Evolutionary conservation across 2,113 vertebrate species (phyloP).

Genomic region (Tricholaema leucomelas): DNA sequence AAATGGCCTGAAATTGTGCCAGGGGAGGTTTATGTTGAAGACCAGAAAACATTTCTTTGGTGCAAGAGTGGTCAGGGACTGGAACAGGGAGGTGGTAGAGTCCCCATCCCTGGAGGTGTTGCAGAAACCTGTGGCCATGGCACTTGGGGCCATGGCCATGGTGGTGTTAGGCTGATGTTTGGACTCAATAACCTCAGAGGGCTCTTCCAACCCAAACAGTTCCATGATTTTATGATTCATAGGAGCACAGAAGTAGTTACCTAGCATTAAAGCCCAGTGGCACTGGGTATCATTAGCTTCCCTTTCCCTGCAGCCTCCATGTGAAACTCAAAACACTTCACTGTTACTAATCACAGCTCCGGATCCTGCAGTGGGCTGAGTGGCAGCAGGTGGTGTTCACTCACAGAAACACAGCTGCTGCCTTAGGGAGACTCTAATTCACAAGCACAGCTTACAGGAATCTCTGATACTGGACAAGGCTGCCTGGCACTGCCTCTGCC

Average conservation of each 20-base stretch:
- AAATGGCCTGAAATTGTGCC: too few species aligned
- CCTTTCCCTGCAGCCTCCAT: neutral
- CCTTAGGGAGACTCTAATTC: neutral
- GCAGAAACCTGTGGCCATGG: too few species aligned
- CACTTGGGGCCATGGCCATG: too few species aligned
- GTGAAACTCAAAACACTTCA: neutral
- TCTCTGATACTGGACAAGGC: neutral
- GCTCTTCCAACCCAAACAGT: too few species aligned
- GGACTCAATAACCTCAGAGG: too few species aligned
- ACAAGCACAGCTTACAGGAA: neutral
- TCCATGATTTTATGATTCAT: neutral
- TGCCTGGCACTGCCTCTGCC: neutral
- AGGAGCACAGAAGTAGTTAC: neutral
- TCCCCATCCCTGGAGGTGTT: too few species aligned
- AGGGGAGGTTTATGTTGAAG: too few species aligned
- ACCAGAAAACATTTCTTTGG: too few species aligned
- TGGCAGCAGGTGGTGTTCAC: neutral
- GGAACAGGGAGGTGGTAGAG: too few species aligned
- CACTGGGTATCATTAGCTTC: neutral
- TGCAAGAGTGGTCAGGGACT: too few species aligned
- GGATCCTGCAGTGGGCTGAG: neutral
- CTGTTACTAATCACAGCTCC: neutral
- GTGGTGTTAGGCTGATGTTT: too few species aligned
- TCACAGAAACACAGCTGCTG: neutral
- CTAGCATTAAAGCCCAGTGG: neutral